Evolutionary conservation across 1,140 invertebrate species (phyloP).

Genomic region (Diploscapter pachys): DNA sequence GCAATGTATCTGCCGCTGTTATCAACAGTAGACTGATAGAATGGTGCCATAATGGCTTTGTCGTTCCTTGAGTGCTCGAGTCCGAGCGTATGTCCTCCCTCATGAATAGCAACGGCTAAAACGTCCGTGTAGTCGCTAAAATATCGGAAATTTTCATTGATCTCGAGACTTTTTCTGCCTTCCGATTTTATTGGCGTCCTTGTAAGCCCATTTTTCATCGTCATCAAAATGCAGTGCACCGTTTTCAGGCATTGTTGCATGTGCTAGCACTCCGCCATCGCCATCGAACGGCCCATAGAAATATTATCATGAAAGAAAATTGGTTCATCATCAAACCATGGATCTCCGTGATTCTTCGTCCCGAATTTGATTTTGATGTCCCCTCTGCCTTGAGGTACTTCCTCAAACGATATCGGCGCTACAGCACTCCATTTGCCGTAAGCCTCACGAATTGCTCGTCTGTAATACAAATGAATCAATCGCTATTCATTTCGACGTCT

Average conservation of each 20-base stretch:
- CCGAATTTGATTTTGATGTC: conserved; percentile 57
- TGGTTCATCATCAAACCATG: conserved; percentile 57
- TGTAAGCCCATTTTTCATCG: conserved; percentile 56
- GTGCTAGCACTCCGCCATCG: conserved; percentile 52
- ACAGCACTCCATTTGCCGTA: conserved; percentile 48
- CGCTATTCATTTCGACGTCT: neutral
- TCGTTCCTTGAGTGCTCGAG: conserved; percentile 49
- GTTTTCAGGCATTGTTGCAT: conserved; percentile 55
- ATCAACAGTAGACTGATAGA: conserved; percentile 47
- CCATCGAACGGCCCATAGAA: neutral
- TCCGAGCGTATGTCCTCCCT: conserved; percentile 49
- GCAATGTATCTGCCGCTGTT: conserved; percentile 37
- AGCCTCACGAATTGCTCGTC: conserved; percentile 49
- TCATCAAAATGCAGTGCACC: conserved; percentile 56
- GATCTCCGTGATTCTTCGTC: conserved; percentile 44
- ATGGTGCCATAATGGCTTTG: conserved; percentile 56
- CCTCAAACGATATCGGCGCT: conserved; percentile 37
- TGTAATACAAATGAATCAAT: conserved; percentile 17
- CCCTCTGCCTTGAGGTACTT: conserved; percentile 34
- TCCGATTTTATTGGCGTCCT: conserved; percentile 47
- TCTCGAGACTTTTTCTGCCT: conserved; percentile 21
- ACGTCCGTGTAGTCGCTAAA: conserved; percentile 47
- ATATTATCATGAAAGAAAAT: neutral
- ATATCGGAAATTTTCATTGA: conserved; percentile 2
- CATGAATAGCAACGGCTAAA: conserved; percentile 56